A percentile compares a stretch with the other conserved stretches of the same genome.
These are phyloP conservation scores for Sinopyrophorus schimmeli DNA, from an alignment of 2,888 invertebrate genomes.

Conservation along the genomic window DNA sequence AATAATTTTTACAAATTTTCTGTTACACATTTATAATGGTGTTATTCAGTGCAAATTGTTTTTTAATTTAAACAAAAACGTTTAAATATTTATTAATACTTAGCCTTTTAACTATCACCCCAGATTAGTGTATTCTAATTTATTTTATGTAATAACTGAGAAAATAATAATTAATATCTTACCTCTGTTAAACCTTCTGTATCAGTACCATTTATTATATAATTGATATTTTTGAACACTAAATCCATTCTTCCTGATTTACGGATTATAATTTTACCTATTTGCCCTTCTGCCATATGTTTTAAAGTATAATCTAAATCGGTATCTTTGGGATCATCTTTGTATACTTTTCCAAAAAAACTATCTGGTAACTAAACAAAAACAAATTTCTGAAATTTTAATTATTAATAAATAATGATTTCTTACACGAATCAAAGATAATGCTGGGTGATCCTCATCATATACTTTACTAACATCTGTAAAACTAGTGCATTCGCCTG, in stretches of 20 bases:
- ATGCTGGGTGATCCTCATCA: slow-evolving; percentile 44
- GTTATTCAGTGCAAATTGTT: no score
- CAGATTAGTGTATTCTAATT: no score
- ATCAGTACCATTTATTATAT: slow-evolving; percentile 43
- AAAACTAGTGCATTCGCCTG: slow-evolving; percentile 16
- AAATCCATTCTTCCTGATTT: slow-evolving; percentile 50
- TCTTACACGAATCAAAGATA: slow-evolving; percentile 45
- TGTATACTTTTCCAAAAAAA: slow-evolving; percentile 49
- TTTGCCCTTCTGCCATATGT: slow-evolving; percentile 50
- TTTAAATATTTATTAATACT: no score
- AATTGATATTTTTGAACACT: slow-evolving; percentile 45
- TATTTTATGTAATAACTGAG: no score
- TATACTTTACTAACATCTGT: slow-evolving; percentile 37
- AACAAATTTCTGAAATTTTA: slow-evolving; percentile 8
- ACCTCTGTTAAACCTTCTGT: slow-evolving; percentile 33
- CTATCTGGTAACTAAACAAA: slow-evolving; percentile 47
- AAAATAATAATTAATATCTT: no score
- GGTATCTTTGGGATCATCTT: slow-evolving; percentile 42
- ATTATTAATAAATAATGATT: background rate
- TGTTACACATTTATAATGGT: no score
- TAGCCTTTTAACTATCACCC: no score
- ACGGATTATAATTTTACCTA: slow-evolving; percentile 48
- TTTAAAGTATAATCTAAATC: slow-evolving; percentile 30
- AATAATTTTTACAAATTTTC: no score
- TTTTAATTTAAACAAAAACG: no score